Conservation (phyloP, 1,140 invertebrate genomes). For the Bombus impatiens region DNA sequence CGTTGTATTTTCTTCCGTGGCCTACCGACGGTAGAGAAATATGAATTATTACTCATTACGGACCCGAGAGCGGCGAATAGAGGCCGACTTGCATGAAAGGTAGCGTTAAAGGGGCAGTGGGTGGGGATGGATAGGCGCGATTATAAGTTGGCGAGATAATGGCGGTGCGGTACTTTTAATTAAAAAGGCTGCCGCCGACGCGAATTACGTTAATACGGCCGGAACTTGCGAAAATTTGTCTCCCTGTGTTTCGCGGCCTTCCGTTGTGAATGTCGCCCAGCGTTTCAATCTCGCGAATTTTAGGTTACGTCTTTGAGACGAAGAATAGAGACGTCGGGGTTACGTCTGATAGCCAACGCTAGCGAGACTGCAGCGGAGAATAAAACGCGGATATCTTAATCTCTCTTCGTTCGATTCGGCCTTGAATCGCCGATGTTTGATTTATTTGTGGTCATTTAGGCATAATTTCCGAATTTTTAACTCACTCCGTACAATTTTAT, state of each 20-base stretch:
- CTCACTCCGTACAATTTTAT: fast-evolving
- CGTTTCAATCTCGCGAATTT: neutral
- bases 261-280: neutral
- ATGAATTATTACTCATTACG: constrained; percentile 74
- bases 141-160: constrained; percentile 79
- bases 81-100: constrained; percentile 57
- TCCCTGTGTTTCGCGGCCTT: neutral
- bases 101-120: constrained; percentile 6
- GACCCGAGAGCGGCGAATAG: constrained; percentile 64
- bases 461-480: no score
- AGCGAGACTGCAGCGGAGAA: no score
- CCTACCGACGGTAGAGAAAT: constrained; percentile 54
- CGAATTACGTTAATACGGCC: constrained; percentile 74
- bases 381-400: no score
- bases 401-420: no score
- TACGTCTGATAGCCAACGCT: no score
- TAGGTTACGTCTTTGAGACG: no score
- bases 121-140: constrained; percentile 58
- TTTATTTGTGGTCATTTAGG: no score
- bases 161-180: constrained; percentile 76
- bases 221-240: constrained; percentile 57
- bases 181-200: constrained; percentile 73
- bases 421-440: no score
- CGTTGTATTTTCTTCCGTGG: constrained; percentile 21
- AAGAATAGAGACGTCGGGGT: no score